Evolutionary conservation across 2,113 vertebrate species (phyloP).

Genomic region (Cairina moschata): DNA sequence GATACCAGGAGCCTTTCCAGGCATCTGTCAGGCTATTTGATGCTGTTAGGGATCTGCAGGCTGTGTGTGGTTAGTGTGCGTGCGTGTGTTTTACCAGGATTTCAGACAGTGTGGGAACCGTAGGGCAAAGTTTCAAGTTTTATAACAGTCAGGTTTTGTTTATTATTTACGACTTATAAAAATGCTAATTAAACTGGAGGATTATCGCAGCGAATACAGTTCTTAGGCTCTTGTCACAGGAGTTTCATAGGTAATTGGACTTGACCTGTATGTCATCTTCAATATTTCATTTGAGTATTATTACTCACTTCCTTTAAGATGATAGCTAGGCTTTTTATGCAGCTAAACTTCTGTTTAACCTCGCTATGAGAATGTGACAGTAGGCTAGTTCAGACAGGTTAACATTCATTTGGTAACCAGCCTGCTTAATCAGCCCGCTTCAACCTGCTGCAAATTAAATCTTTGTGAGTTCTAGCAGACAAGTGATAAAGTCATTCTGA

Average conservation of each 20-base stretch:
- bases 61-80: not conserved
- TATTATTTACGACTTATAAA: slow-evolving; percentile 42
- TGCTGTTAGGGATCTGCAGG: not conserved
- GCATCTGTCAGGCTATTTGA: slow-evolving; percentile 37
- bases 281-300: slow-evolving; percentile 74
- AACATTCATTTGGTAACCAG: slow-evolving; percentile 76
- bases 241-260: slow-evolving; percentile 75
- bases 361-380: slow-evolving; percentile 77
- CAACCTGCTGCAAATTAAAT: slow-evolving; percentile 80
- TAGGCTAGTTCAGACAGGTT: slow-evolving; percentile 83
- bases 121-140: slow-evolving; percentile 34
- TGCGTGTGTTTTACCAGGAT: not conserved
- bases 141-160: slow-evolving; percentile 52
- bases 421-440: slow-evolving; percentile 80
- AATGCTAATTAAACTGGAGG: slow-evolving; percentile 38
- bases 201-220: slow-evolving; percentile 43
- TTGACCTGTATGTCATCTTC: slow-evolving; percentile 68
- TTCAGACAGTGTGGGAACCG: not conserved
- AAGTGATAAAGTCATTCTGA: slow-evolving; percentile 66
- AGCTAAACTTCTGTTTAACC: slow-evolving; percentile 84
- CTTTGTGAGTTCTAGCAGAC: slow-evolving; percentile 73
- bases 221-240: slow-evolving; percentile 58
- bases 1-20: slow-evolving; percentile 33
- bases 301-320: slow-evolving; percentile 75
- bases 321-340: slow-evolving; percentile 51